These are phyloP conservation scores for Scaptomyza polygonia DNA, from an alignment of 2,888 invertebrate genomes.

Conservation along the genomic window DNA sequence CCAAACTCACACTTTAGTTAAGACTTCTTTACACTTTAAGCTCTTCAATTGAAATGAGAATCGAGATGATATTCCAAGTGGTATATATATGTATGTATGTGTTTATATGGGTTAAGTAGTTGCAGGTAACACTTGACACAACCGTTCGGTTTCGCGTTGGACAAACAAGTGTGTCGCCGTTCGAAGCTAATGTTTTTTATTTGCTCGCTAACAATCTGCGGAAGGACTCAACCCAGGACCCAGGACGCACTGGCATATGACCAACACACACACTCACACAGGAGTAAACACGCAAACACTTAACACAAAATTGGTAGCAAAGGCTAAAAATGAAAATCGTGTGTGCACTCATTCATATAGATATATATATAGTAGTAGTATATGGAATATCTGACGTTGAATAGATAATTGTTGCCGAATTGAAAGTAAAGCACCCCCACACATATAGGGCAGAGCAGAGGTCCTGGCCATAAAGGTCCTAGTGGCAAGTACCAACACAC, in stretches of 20 bases:
- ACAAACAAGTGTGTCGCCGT: conserved; percentile 76
- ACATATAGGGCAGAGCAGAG: conserved; percentile 4
- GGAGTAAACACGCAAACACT: conserved; percentile 75
- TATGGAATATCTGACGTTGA: conserved; percentile 62
- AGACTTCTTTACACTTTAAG: too few relatives aligned
- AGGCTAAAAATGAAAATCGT: conserved; percentile 67
- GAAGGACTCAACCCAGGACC: conserved; percentile 61
- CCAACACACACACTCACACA: conserved; percentile 53
- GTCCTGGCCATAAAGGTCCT: conserved; percentile 26
- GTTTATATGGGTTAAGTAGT: conserved; percentile 18
- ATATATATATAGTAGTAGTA: conserved; percentile 8
- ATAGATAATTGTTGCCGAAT: conserved; percentile 81
- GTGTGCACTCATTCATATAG: conserved; percentile 71
- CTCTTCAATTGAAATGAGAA: conserved; percentile 9
- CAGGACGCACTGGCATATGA: conserved; percentile 75
- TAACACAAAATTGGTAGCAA: conserved; percentile 73
- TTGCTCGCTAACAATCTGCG: conserved; percentile 80
- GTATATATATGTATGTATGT: not conserved
- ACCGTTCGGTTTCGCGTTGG: conserved; percentile 76
- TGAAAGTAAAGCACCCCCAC: conserved; percentile 64
- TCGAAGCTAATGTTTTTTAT: conserved; percentile 75
- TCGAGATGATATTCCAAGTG: conserved; percentile 9
- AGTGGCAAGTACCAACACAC: conserved; percentile 50
- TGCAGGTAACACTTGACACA: conserved; percentile 68
- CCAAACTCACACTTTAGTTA: conserved; percentile 19